Conservation (phyloP, 2,888 invertebrate species). For the Antheraea yamamai region DNA sequence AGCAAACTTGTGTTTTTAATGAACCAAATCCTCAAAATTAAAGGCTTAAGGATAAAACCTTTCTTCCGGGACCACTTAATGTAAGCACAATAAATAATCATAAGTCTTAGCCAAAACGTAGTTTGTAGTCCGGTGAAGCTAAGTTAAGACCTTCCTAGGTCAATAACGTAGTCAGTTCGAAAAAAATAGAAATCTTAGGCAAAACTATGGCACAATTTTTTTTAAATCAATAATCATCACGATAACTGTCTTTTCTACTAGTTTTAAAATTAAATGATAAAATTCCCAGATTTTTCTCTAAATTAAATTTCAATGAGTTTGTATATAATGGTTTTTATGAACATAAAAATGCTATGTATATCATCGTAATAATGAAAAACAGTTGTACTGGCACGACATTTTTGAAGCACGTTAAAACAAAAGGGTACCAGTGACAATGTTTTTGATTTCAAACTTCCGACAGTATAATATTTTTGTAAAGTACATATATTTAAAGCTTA, state of each 20-base stretch:
- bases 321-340: neutral
- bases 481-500: constrained; percentile 34
- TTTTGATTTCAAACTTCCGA: constrained; percentile 31
- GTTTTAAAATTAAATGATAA: too few relatives aligned
- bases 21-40: neutral
- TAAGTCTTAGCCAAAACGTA: neutral
- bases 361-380: neutral
- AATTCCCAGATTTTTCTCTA: too few relatives aligned
- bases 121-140: too few relatives aligned
- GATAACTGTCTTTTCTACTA: too few relatives aligned
- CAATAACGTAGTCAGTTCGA: too few relatives aligned
- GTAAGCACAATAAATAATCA: neutral
- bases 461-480: constrained; percentile 33
- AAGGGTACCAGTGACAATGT: constrained; percentile 47
- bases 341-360: neutral
- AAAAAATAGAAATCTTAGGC: neutral
- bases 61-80: neutral
- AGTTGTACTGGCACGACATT: neutral
- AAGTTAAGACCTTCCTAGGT: too few relatives aligned
- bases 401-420: constrained; percentile 47
- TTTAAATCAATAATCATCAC: too few relatives aligned
- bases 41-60: neutral
- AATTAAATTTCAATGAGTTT: too few relatives aligned
- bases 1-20: neutral
- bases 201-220: too few relatives aligned